Evolutionary conservation across 2,888 invertebrate genomes (phyloP), one percentile per base, ranked within the genome.

Genomic region (Coecobrya sp.): DNA sequence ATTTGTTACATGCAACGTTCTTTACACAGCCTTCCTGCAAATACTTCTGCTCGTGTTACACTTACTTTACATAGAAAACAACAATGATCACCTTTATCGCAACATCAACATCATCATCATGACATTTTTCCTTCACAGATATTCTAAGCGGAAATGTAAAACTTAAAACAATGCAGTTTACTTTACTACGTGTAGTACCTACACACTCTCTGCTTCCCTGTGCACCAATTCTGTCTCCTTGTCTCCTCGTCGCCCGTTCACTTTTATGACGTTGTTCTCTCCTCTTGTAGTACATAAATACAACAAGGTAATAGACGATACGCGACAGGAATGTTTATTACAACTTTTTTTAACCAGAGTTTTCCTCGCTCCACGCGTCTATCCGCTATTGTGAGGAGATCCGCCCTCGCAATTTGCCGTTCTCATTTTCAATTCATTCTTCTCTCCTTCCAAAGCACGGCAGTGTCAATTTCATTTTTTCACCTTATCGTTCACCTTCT

Each of bases 321-420:
- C 86, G 70, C 27, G 86, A 86, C 52, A 68, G 70, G 86, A 70
- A 86, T 86, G 27, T 49, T n/a, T 27, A 79, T 79, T 52, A 8
- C 52, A 19, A 27, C 16, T 13, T 79, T 49, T 79, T 55, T 42
- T 49, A 42, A 25, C 11, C 25, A 19, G 11, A 42, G 42, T 3
- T 13, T 27, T 25, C 30, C 27, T 7, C 19, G 0, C 42, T 73
- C 73, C 13, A 19, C 42, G 11, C 19, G n/a, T 65, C 19, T 19
- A n/a, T n/a, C 19, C 19, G 11, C 25, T 65, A 5, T 25, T 27
- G 11, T 30, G 45, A 45, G 4, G 5, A 70, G 70, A 70, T 22
- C 86, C 86, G 86, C 86, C 86, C 52, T 86, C 36, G 70, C 86
- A 86, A 86, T 86, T 86, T 86, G 52, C 70, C 52, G 7, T 70